phyloP scores from a whole-genome alignment of 1,140 invertebrate genomes.

The Musca domestica region DNA sequence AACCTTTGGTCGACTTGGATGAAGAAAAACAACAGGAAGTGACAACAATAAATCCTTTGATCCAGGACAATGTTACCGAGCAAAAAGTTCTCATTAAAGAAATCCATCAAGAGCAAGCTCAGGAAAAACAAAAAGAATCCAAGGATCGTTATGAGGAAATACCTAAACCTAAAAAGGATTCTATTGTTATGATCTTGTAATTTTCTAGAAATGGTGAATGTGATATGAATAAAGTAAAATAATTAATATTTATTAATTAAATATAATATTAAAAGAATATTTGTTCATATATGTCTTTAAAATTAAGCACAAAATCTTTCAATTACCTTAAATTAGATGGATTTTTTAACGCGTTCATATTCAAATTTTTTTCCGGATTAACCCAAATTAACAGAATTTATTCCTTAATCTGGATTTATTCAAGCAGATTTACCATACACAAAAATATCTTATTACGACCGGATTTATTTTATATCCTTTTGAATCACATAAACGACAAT shows the following conservation, averaged over 20 bases:
- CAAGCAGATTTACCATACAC: too few relatives aligned
- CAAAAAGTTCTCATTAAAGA: background rate
- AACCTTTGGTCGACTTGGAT: background rate
- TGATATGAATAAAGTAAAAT: background rate
- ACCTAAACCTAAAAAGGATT: background rate
- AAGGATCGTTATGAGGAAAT: slow-evolving; percentile 12
- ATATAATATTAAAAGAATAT: background rate
- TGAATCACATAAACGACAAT: too few relatives aligned
- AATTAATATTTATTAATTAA: too few relatives aligned
- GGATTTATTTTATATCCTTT: too few relatives aligned
- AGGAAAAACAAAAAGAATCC: background rate
- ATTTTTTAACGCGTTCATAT: too few relatives aligned
- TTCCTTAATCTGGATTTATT: too few relatives aligned
- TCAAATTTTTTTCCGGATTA: too few relatives aligned
- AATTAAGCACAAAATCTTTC: too few relatives aligned
- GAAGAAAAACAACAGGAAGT: background rate
- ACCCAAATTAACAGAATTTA: too few relatives aligned
- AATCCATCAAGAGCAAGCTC: background rate
- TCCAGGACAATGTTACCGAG: background rate
- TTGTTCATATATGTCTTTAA: too few relatives aligned
- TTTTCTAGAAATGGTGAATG: background rate
- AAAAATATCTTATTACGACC: too few relatives aligned
- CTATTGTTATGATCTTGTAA: slow-evolving; percentile 3
- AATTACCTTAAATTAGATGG: too few relatives aligned
- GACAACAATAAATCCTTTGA: background rate